Evolutionary conservation across 2,113 vertebrate genomes (phyloP).

Genomic region (Xenopus tropicalis): DNA sequence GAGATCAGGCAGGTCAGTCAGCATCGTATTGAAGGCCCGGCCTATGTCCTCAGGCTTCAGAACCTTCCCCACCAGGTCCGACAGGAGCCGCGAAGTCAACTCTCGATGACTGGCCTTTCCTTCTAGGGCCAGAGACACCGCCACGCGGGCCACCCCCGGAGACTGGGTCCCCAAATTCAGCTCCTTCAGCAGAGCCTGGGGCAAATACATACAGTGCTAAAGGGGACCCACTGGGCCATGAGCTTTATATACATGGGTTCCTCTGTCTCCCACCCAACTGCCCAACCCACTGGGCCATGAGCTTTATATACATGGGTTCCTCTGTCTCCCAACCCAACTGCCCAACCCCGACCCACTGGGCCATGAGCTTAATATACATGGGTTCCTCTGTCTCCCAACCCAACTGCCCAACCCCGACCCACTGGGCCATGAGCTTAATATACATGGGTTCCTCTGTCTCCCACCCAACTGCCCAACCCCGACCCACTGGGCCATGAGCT

Average conservation of each 20-base stretch:
- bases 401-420: too few relatives aligned
- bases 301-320: too few relatives aligned
- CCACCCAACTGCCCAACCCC: background rate
- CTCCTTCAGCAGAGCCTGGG: conserved; percentile 71
- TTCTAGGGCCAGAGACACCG: conserved; percentile 76
- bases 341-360: background rate
- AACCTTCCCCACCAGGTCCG: conserved; percentile 69
- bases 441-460: background rate
- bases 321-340: too few relatives aligned
- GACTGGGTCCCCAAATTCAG: conserved; percentile 72
- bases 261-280: too few relatives aligned
- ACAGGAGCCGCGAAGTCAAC: conserved; percentile 78
- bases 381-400: background rate
- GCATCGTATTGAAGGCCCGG: conserved; percentile 72
- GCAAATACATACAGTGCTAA: background rate
- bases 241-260: background rate
- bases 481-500: background rate
- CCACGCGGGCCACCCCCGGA: conserved; percentile 73
- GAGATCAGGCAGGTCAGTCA: conserved; percentile 77
- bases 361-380: too few relatives aligned
- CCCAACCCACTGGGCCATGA: background rate
- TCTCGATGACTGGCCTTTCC: conserved; percentile 84
- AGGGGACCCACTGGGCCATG: too few relatives aligned
- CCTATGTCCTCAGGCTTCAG: conserved; percentile 69
- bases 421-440: background rate